Percentiles rank a stretch among this genome's conserved stretches.
Evolutionary conservation across 2,888 invertebrate species (phyloP).

Genomic region (Lasioglossum oenotherae): DNA sequence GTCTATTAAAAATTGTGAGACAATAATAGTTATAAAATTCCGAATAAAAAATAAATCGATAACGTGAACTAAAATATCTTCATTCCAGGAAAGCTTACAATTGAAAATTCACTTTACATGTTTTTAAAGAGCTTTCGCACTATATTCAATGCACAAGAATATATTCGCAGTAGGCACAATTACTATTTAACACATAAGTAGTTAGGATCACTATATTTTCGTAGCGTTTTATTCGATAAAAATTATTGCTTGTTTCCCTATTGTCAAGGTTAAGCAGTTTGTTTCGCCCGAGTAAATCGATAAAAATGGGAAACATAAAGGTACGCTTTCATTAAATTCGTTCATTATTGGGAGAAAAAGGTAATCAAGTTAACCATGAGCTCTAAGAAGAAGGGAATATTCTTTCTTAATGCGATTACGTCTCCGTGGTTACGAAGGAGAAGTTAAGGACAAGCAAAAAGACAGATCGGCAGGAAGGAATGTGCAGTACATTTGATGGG

Average conservation of each 20-base stretch:
- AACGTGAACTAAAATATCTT: neutral
- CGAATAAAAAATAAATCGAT: neutral
- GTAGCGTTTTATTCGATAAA: neutral
- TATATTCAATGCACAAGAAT: neutral
- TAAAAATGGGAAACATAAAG: conserved; percentile 16
- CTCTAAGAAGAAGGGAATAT: conserved; percentile 66
- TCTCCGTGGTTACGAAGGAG: conserved; percentile 62
- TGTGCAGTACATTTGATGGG: conserved; percentile 12
- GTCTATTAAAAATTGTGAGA: neutral
- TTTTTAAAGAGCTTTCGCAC: neutral
- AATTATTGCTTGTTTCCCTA: neutral
- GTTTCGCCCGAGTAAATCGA: neutral
- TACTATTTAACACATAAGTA: neutral
- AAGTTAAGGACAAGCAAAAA: conserved; percentile 43
- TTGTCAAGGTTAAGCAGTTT: neutral
- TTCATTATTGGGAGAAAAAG: conserved; percentile 50
- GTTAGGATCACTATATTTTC: neutral
- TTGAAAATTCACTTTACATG: too few relatives aligned
- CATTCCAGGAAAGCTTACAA: neutral
- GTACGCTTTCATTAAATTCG: conserved; percentile 22
- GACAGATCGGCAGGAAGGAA: conserved; percentile 27
- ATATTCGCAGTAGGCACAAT: neutral
- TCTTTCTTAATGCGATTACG: conserved; percentile 75
- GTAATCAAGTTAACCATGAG: conserved; percentile 65
- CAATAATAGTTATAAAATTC: neutral